Percentiles rank a stretch among this genome's conserved stretches.
Evolutionary conservation across 2,888 invertebrate genomes (phyloP).

Genomic region (Proisotoma minuta): DNA sequence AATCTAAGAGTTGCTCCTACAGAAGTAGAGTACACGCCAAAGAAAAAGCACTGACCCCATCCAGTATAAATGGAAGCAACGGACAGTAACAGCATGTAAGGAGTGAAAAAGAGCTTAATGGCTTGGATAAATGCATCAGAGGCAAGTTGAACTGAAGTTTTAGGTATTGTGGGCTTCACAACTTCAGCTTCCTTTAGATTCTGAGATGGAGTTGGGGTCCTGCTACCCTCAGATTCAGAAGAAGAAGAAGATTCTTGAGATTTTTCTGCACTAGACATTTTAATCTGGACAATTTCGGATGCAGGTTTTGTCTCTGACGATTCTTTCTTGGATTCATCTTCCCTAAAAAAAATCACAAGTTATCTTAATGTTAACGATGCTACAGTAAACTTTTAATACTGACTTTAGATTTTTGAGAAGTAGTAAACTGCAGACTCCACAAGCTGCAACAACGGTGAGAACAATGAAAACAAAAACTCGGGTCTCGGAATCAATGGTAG

Average conservation of each 20-base stretch:
- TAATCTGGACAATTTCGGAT: not conserved
- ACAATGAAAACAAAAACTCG: constrained; percentile 76
- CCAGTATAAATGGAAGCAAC: constrained; percentile 61
- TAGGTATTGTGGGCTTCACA: not conserved
- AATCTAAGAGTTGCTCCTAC: constrained; percentile 66
- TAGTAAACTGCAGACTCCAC: constrained; percentile 57
- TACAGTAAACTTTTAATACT: constrained; percentile 6
- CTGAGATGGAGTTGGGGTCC: constrained; percentile 9
- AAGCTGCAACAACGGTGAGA: constrained; percentile 64
- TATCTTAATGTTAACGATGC: not conserved
- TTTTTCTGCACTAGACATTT: no score
- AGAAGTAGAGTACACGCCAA: constrained; percentile 89
- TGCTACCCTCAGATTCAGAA: not conserved
- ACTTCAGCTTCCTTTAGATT: not conserved
- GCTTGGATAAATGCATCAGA: constrained; percentile 70
- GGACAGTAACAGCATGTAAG: constrained; percentile 77
- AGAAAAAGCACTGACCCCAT: constrained; percentile 63
- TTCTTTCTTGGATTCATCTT: not conserved
- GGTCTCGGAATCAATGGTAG: constrained; percentile 65
- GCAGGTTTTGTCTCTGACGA: constrained; percentile 8
- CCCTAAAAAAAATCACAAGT: not conserved
- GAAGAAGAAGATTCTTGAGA: no score
- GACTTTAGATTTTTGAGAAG: constrained; percentile 44
- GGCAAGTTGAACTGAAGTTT: constrained; percentile 48
- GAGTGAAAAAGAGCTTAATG: constrained; percentile 68